phyloP scores from a whole-genome alignment of 2,888 invertebrate genomes.

The Phalangium opilio region DNA sequence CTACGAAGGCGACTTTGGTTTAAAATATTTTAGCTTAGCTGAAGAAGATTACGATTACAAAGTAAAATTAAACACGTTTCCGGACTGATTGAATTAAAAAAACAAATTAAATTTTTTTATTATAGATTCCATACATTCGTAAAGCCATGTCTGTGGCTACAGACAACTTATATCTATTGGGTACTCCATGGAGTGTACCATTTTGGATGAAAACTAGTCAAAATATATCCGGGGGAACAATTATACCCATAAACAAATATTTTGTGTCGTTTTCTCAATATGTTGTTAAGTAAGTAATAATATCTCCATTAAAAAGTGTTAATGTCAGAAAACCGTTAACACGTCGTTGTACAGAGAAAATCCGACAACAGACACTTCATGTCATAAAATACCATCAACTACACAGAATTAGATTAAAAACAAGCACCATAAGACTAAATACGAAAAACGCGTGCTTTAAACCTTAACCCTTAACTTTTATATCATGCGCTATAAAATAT shows the following conservation, averaged over 20 bases:
- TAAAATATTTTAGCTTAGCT: slow-evolving; percentile 47
- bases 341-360: no score
- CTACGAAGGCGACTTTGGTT: slow-evolving; percentile 37
- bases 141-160: slow-evolving; percentile 24
- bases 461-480: no score
- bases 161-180: slow-evolving; percentile 34
- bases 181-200: slow-evolving; percentile 40
- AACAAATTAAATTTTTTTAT: no score
- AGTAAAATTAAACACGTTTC: slow-evolving; percentile 31
- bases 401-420: no score
- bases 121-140: slow-evolving; percentile 32
- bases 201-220: slow-evolving; percentile 42
- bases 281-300: slow-evolving; percentile 45
- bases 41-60: slow-evolving; percentile 53
- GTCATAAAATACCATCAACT: no score
- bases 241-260: slow-evolving; percentile 35
- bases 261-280: slow-evolving; percentile 70
- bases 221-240: slow-evolving; percentile 34
- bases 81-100: no score
- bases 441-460: no score
- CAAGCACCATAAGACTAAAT: no score
- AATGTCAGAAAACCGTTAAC: no score
- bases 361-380: no score
- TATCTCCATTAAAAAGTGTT: no score
- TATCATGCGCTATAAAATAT: no score